Percentiles rank a stretch among this genome's conserved stretches.
Conservation (phyloP, 2,797 vertebrate species). For the Pseudocheirus occidentalis region DNA sequence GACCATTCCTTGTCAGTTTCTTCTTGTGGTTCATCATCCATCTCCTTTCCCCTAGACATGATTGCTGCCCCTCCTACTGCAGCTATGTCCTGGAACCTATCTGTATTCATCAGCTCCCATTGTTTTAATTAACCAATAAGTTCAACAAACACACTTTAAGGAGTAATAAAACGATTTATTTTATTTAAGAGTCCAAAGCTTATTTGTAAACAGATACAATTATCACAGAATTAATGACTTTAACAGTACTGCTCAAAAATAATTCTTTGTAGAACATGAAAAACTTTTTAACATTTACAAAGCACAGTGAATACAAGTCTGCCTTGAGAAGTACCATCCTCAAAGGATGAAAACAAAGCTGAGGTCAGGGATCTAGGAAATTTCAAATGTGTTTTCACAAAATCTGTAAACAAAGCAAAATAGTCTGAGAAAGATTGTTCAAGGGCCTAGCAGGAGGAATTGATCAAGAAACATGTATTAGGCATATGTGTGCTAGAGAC, state of each 20-base stretch:
- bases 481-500: neutral
- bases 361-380: conserved; percentile 85
- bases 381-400: conserved; percentile 87
- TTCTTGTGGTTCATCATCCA: neutral
- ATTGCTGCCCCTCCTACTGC: neutral
- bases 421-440: conserved; percentile 90
- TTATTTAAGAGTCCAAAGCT: conserved; percentile 89
- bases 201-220: conserved; percentile 92
- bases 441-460: conserved; percentile 82
- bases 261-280: conserved; percentile 95
- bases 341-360: conserved; percentile 86
- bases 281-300: conserved; percentile 89
- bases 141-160: conserved; percentile 77
- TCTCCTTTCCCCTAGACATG: neutral
- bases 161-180: conserved; percentile 95
- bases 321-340: conserved; percentile 87
- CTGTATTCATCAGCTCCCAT: neutral
- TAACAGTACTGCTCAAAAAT: conserved; percentile 96
- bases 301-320: conserved; percentile 88
- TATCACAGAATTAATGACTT: conserved; percentile 73
- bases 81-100: neutral
- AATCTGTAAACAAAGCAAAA: conserved; percentile 88
- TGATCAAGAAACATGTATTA: conserved; percentile 35
- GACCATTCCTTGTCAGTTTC: neutral
- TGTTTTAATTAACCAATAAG: neutral